These are phyloP conservation scores for Antheraea yamamai DNA, from an alignment of 2,888 invertebrate species.

Conservation along the genomic window DNA sequence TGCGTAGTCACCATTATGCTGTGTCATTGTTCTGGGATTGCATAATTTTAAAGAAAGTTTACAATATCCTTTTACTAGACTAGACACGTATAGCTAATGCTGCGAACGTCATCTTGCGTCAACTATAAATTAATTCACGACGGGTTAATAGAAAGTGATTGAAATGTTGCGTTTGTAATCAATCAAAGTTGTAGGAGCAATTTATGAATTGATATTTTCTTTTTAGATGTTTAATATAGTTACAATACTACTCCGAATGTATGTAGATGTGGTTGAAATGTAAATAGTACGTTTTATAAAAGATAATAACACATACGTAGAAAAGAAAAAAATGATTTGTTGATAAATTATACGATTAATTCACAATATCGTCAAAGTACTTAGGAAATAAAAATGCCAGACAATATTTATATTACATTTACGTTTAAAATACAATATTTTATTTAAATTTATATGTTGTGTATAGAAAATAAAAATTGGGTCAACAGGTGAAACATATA, in stretches of 20 bases:
- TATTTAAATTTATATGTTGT: too few species aligned
- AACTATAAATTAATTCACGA: conserved; percentile 18
- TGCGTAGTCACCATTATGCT: conserved; percentile 10
- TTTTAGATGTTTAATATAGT: neutral
- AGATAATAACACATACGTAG: neutral
- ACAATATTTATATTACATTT: too few species aligned
- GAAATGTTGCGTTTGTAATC: conserved; percentile 6
- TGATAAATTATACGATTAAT: neutral
- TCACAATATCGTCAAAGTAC: neutral
- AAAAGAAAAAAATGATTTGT: neutral
- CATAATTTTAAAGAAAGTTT: conserved; percentile 25
- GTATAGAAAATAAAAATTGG: neutral
- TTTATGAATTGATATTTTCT: neutral
- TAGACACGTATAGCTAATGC: conserved; percentile 15
- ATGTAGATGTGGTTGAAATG: neutral
- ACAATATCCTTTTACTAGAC: conserved; percentile 19
- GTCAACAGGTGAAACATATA: neutral
- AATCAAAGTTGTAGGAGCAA: conserved; percentile 13
- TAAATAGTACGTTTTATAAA: neutral
- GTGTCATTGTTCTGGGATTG: conserved; percentile 22
- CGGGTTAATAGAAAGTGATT: conserved; percentile 14
- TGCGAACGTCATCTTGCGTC: conserved; percentile 13
- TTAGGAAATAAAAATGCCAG: too few species aligned
- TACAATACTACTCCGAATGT: neutral
- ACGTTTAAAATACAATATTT: too few species aligned